Percentiles rank a stretch among this genome's conserved stretches.
Evolutionary conservation across 2,888 invertebrate genomes (phyloP).

Genomic region (Pandemis corylana): DNA sequence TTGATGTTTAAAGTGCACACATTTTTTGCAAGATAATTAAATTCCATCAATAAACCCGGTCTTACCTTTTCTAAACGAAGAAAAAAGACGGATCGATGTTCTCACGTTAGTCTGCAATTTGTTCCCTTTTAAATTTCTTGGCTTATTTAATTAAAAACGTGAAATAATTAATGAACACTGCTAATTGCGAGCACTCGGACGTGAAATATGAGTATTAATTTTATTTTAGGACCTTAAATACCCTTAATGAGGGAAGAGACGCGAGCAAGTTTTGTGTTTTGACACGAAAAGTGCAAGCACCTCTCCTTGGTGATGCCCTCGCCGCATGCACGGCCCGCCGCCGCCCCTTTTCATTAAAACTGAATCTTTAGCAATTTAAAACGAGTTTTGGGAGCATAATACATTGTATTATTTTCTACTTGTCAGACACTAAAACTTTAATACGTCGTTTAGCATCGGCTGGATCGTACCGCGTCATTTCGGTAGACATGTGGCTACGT

Average conservation of each 20-base stretch:
- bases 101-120: slow-evolving; percentile 24
- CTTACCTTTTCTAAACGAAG: slow-evolving; percentile 4
- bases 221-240: slow-evolving; percentile 36
- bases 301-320: background rate
- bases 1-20: background rate
- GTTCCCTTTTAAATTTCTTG: slow-evolving; percentile 24
- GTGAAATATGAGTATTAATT: slow-evolving; percentile 46
- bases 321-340: background rate
- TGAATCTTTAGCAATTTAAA: slow-evolving; percentile 7
- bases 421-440: background rate
- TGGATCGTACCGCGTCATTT: background rate
- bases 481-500: slow-evolving; percentile 2
- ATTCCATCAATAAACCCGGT: slow-evolving; percentile 10
- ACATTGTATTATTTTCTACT: background rate
- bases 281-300: slow-evolving; percentile 30
- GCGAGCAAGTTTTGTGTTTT: slow-evolving; percentile 21
- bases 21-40: background rate
- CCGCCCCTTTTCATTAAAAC: slow-evolving; percentile 9
- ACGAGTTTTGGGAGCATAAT: background rate
- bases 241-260: slow-evolving; percentile 27
- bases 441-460: background rate
- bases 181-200: slow-evolving; percentile 37
- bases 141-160: slow-evolving; percentile 38
- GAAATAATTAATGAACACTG: slow-evolving; percentile 40
- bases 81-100: slow-evolving; percentile 27